Evolutionary conservation across 2,888 invertebrate species (phyloP).

Genomic region (Hoplodrina blanda): DNA sequence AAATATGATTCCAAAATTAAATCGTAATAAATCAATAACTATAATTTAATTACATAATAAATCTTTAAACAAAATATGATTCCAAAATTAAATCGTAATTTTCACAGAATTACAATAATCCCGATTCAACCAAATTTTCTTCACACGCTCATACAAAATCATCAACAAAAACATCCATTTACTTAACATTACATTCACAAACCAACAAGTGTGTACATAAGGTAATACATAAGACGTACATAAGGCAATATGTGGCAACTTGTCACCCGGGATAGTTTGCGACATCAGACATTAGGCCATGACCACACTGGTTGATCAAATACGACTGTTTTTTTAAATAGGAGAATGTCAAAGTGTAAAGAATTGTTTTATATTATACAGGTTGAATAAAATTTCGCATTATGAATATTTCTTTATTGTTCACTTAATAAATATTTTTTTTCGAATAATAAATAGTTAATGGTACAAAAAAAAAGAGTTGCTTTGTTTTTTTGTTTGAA

Average conservation of each 20-base stretch:
- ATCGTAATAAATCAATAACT: no score
- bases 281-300: constrained; percentile 52
- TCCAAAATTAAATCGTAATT: no score
- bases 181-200: constrained; percentile 39
- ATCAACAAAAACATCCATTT: constrained; percentile 20
- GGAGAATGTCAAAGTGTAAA: constrained; percentile 38
- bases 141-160: not conserved
- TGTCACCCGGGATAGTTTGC: constrained; percentile 55
- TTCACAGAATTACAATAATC: no score
- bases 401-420: no score
- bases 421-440: no score
- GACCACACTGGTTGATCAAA: constrained; percentile 48
- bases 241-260: constrained; percentile 56
- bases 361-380: constrained; percentile 20
- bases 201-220: constrained; percentile 31
- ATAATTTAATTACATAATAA: no score
- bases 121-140: no score
- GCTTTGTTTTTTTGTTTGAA: no score
- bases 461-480: no score
- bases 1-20: no score
- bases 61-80: no score
- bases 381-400: not conserved
- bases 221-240: constrained; percentile 43
- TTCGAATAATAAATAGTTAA: no score
- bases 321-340: constrained; percentile 18